These are phyloP conservation scores for Copsychus sechellarum DNA, from an alignment of 2,113 vertebrate genomes.

Conservation along the genomic window DNA sequence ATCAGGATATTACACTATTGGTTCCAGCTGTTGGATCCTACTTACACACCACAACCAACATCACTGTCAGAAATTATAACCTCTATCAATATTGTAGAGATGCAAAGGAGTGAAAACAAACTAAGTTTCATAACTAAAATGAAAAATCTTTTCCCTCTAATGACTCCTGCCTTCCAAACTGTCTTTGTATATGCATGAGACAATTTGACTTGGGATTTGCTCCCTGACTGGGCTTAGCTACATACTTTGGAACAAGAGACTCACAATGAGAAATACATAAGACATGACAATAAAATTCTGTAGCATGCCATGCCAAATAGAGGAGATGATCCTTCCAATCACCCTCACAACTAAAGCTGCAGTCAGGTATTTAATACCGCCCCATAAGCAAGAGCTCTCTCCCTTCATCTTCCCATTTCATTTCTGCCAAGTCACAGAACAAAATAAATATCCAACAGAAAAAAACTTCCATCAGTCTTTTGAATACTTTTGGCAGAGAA, in stretches of 20 bases:
- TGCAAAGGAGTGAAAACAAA: conserved; percentile 38
- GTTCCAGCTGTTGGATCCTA: neutral
- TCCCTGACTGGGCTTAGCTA: conserved; percentile 13
- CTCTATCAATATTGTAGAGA: conserved; percentile 15
- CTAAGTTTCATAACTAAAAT: conserved; percentile 17
- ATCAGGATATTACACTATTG: neutral
- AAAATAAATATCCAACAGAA: conserved; percentile 15
- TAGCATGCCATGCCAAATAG: neutral
- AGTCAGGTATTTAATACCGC: neutral
- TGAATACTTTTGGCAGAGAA: conserved; percentile 11
- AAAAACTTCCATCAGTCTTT: neutral
- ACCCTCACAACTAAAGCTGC: conserved; percentile 10
- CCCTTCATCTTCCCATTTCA: neutral
- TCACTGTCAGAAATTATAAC: conserved; percentile 10
- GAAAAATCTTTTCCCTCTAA: conserved; percentile 28
- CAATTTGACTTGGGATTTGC: conserved; percentile 24
- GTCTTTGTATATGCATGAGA: neutral
- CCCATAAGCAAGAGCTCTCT: conserved; percentile 17
- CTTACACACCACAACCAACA: neutral
- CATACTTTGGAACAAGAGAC: conserved; percentile 21
- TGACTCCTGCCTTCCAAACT: neutral
- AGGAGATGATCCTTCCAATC: neutral
- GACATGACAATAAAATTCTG: neutral
- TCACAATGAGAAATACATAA: neutral
- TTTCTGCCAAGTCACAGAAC: conserved; percentile 34